A percentile compares a stretch with the other conserved stretches of the same genome.
Evolutionary conservation across 2,888 invertebrate genomes (phyloP).

Genomic region (Epinotia demarniana): DNA sequence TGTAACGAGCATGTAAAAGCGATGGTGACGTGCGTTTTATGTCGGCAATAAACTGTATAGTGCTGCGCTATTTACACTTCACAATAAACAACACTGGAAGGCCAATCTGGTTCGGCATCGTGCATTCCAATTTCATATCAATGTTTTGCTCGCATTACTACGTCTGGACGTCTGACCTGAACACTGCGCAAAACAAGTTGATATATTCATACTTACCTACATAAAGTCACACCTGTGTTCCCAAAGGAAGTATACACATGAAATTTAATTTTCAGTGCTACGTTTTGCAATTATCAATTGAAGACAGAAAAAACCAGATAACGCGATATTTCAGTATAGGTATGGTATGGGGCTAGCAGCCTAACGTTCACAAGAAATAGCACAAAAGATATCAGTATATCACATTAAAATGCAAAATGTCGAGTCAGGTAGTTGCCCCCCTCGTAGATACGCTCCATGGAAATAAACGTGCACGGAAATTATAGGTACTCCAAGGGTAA

Average conservation of each 20-base stretch:
- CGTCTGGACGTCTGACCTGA: no score
- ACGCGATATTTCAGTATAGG: no score
- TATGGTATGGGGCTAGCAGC: no score
- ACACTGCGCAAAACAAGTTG: no score
- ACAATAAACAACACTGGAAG: not conserved
- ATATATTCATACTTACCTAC: no score
- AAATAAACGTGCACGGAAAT: not conserved
- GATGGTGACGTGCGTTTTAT: not conserved
- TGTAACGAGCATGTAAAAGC: conserved; percentile 4
- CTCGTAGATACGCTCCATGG: not conserved
- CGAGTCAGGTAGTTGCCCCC: not conserved
- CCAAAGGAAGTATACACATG: no score
- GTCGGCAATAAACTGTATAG: conserved; percentile 1
- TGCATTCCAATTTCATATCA: not conserved
- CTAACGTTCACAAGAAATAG: no score
- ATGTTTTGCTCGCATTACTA: no score
- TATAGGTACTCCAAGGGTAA: not conserved
- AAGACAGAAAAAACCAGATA: no score
- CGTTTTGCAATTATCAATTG: no score
- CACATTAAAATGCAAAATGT: not conserved
- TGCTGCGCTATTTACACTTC: not conserved
- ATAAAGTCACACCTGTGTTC: no score
- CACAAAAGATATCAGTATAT: not conserved
- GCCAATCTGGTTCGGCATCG: not conserved
- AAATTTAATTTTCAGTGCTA: no score